Conservation (phyloP, 2,797 vertebrate genomes). For the Bovichtus diacanthus region DNA sequence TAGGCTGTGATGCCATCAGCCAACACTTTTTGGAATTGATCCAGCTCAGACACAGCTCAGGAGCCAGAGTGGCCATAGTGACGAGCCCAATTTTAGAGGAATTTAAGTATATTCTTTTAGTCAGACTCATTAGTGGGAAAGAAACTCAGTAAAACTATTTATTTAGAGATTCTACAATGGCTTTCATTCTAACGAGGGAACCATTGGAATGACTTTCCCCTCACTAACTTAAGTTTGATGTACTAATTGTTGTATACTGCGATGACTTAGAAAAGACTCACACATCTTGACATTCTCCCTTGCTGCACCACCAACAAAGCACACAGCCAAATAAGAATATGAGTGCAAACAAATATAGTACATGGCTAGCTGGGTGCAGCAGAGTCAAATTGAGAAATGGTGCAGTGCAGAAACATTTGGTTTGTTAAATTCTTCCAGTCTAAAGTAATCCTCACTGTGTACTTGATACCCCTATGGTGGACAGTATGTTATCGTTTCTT, state of each 20-base stretch:
- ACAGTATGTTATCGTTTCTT: slow-evolving; percentile 2
- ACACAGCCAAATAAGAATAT: slow-evolving; percentile 13
- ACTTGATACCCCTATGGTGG: not conserved
- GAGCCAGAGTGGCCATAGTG: not conserved
- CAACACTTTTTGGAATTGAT: slow-evolving; percentile 31
- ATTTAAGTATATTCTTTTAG: slow-evolving; percentile 28
- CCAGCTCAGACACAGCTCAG: slow-evolving; percentile 14
- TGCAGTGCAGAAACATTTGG: slow-evolving; percentile 20
- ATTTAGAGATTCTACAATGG: slow-evolving; percentile 4
- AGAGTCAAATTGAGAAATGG: slow-evolving; percentile 5
- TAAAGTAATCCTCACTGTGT: not conserved
- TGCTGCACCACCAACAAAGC: slow-evolving; percentile 6
- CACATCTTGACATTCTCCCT: slow-evolving; percentile 18
- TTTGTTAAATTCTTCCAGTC: not conserved
- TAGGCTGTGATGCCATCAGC: slow-evolving; percentile 23
- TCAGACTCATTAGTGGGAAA: slow-evolving; percentile 41
- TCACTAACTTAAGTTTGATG: not conserved
- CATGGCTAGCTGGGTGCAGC: not conserved
- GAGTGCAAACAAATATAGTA: slow-evolving; percentile 17
- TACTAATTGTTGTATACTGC: not conserved
- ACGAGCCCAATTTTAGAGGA: not conserved
- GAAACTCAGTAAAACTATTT: not conserved
- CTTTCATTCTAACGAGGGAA: slow-evolving; percentile 11
- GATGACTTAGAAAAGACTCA: not conserved
- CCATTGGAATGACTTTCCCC: slow-evolving; percentile 4